Base-by-base conservation (phyloP, 2,888 invertebrate species). In the Drosophila macrospina region DNA sequence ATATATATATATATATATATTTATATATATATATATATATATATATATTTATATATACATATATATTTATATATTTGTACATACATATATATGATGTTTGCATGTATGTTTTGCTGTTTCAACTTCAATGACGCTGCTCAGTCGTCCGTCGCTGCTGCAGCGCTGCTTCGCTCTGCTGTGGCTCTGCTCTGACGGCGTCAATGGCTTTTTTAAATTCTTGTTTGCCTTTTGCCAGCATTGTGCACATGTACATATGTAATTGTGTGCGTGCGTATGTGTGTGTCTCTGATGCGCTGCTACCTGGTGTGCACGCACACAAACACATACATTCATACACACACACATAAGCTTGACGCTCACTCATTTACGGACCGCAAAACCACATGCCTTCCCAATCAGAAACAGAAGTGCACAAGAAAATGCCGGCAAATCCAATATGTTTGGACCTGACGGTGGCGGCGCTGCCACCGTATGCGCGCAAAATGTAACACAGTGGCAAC, bases 371-470 rank as follows among this genome's bases (percentile, higher is more conserved):
- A 68, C 51, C 68, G 51, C 68, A 73, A 56, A 59, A 77, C 69
- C 75, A 69, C 74, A 78, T 69, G 78, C 74, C 78, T 59, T 73
- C 42, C 78, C 78, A 74, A 78, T 76, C 78, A 76, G 74, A 72
- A 77, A 61, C 63, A 73, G 47, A 78, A 69, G 39, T 77, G 59
- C 68, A 77, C 52, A 57, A 50, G 51, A 78, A 41, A 78, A 76
- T 74, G 75, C 75, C 75, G 75, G 75, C 74, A 78, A 55, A 76
- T 78, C 61, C 65, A 78, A 75, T 78, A 74, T 78, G 69, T 78
- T 62, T 78, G 55, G 36, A 13, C 20, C n/a, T 52, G 68, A 57
- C 54, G 52, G 55, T 42, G 42, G n/a, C 28, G 44, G 74, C 71
- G 77, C 74, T 74, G 77, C 74, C 77, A 72, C 34, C 36, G 44